phyloP scores from a whole-genome alignment of 2,113 vertebrate species.

The Coptodon bakossiorum region DNA sequence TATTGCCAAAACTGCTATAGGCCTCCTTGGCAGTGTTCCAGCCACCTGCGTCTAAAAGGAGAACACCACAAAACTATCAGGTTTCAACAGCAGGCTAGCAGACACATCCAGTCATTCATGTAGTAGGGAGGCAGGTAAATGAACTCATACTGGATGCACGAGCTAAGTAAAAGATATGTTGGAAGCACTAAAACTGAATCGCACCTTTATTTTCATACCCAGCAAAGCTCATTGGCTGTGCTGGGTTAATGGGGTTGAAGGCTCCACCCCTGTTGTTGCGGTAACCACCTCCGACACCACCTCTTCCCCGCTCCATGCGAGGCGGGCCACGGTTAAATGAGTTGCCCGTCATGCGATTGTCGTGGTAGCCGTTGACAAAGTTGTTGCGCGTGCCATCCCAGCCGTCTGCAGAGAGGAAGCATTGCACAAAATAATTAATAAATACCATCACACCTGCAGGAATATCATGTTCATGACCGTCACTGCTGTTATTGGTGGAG shows the following conservation, averaged over 20 bases:
- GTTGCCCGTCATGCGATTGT: slow-evolving; percentile 69
- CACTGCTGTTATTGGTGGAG: neutral
- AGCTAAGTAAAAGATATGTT: neutral
- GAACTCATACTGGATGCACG: neutral
- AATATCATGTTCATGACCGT: neutral
- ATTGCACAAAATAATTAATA: neutral
- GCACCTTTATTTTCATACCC: slow-evolving; percentile 75
- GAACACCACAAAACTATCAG: rapidly evolving
- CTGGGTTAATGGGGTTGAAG: slow-evolving; percentile 66
- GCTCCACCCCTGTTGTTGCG: slow-evolving; percentile 61
- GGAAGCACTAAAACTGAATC: neutral
- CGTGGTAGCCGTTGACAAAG: slow-evolving; percentile 77
- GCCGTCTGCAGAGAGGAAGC: slow-evolving; percentile 45
- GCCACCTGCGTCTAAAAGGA: slow-evolving; percentile 61
- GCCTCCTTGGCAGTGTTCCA: slow-evolving; percentile 86
- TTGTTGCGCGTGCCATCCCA: slow-evolving; percentile 73
- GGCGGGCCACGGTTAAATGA: slow-evolving; percentile 68
- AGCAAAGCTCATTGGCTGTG: slow-evolving; percentile 63
- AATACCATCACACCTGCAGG: neutral
- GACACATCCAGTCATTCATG: neutral
- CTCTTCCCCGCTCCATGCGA: slow-evolving; percentile 72
- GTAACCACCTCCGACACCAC: slow-evolving; percentile 62
- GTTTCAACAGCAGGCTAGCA: neutral
- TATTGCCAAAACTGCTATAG: slow-evolving; percentile 89
- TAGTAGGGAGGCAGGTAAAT: rapidly evolving